Evolutionary conservation across 2,113 vertebrate species (phyloP), one percentile per base, ranked within the genome.

Genomic region (Odontesthes bonariensis): DNA sequence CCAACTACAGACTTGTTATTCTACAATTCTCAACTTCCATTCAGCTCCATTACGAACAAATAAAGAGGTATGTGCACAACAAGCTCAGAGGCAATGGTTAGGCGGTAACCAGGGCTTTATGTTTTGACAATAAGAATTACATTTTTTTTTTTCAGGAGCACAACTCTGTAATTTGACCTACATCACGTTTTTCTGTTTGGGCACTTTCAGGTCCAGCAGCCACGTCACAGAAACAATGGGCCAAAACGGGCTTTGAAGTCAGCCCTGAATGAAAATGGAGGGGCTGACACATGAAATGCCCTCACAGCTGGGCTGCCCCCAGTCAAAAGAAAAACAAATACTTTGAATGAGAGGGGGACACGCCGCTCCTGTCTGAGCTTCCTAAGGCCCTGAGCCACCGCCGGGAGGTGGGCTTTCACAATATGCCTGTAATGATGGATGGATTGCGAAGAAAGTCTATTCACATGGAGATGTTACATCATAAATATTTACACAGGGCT

Each of bases 401-500:
- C 91, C 85, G 85, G 92, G 91, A 69, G 77, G 92, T 93, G 94
- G 95, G 94, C 95, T 94, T 95, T 95, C 91, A 94, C 81, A 88
- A 95, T 93, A 93, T 94, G 92, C 89, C 93, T 83, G 94, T 92
- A 91, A 96, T 99, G 98, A 99, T 98, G 97, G 97, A 99, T 99
- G 97, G 96, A 94, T 94, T 93, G 89, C 75, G 89, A 93, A 90
- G 84, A 94, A 94, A 93, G 94, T 94, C 94, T 92, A 95, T 95
- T 96, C 93, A 95, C 92, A 96, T 93, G 93, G 93, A 96, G 94
- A 94, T 96, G 95, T 96, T 95, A 95, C 95, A 95, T 96, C 94
- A 95, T 94, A 92, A 92, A 94, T 97, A 98, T 98, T 98, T 98
- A 98, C 98, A 99, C 97, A 97, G 96, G 94, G 96, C 93, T 94